Conservation (phyloP, 2,888 invertebrate species). For the Scaptomyza polygonia region DNA sequence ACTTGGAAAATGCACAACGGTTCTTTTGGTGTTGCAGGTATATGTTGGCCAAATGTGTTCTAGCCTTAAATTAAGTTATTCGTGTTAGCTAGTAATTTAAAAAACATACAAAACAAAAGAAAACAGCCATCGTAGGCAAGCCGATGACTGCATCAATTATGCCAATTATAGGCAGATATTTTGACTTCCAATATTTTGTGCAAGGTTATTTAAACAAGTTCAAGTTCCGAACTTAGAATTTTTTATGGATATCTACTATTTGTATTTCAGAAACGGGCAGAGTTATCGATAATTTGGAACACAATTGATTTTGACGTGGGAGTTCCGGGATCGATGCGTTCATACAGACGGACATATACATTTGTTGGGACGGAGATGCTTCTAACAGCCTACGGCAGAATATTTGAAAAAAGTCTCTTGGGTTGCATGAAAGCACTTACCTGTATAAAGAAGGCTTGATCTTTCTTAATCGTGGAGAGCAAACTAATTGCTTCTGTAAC, state of each 20-base stretch:
- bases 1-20: conserved; percentile 93
- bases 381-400: background rate
- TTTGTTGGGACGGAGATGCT: too few species aligned
- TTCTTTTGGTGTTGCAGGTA: conserved; percentile 94
- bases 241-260: too few species aligned
- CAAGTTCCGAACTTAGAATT: too few species aligned
- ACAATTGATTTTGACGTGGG: too few species aligned
- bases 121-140: background rate
- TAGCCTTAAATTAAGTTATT: conserved; percentile 85
- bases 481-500: conserved; percentile 92
- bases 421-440: conserved; percentile 82
- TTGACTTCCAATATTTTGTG: too few species aligned
- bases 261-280: too few species aligned
- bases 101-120: background rate
- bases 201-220: too few species aligned
- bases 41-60: conserved; percentile 94
- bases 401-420: background rate
- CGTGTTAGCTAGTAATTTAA: background rate
- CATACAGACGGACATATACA: too few species aligned
- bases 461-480: conserved; percentile 90
- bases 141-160: background rate
- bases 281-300: too few species aligned
- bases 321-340: too few species aligned
- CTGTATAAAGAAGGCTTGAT: conserved; percentile 92
- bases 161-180: background rate